phyloP scores from a whole-genome alignment of 1,140 invertebrate genomes.

The Aethina tumida region DNA sequence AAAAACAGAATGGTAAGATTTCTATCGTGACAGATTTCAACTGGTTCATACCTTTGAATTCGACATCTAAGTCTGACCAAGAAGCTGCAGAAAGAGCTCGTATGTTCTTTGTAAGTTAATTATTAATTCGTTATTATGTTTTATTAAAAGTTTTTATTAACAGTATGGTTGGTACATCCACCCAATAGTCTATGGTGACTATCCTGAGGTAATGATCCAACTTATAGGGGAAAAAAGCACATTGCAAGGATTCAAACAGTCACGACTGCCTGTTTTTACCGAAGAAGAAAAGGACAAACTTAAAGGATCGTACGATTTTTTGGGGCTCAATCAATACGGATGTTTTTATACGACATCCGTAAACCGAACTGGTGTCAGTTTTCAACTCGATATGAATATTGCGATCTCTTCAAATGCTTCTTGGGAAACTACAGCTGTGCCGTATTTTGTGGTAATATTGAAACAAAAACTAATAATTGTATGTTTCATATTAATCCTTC shows the following conservation, averaged over 20 bases:
- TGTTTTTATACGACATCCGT: too few species aligned
- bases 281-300: slow-evolving; percentile 45
- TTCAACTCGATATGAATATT: slow-evolving; percentile 60
- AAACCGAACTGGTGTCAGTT: slow-evolving; percentile 33
- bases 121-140: not conserved
- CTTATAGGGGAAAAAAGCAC: slow-evolving; percentile 44
- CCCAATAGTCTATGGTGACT: slow-evolving; percentile 55
- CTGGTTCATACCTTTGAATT: slow-evolving; percentile 1
- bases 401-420: slow-evolving; percentile 12
- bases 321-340: slow-evolving; percentile 52
- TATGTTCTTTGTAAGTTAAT: slow-evolving; percentile 4
- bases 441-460: not conserved
- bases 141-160: too few species aligned
- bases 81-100: not conserved
- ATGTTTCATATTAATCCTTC: not conserved
- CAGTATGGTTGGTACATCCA: slow-evolving; percentile 50
- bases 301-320: slow-evolving; percentile 49
- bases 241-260: slow-evolving; percentile 43
- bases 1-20: slow-evolving; percentile 5
- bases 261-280: slow-evolving; percentile 51
- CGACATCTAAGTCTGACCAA: not conserved
- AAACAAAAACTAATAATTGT: not conserved
- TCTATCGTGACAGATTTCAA: not conserved
- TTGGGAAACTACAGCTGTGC: slow-evolving; percentile 18
- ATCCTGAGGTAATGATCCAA: slow-evolving; percentile 48